Base-by-base conservation (phyloP, 1,140 invertebrate genomes). In the Acromyrmex charruanus region DNA sequence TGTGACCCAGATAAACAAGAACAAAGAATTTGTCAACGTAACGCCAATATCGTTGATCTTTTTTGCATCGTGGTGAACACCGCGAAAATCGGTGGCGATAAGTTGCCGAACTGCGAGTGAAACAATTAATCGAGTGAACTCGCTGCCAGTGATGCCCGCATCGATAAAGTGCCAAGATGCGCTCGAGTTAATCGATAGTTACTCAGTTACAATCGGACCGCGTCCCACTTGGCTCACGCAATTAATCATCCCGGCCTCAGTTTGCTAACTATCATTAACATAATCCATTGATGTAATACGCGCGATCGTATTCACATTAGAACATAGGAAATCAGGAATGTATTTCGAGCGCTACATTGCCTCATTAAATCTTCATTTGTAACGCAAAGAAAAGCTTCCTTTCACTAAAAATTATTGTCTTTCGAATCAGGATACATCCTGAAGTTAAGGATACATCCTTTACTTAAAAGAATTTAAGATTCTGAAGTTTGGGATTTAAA, bases 161-260 rank as follows among this genome's bases (percentile, higher is more conserved):
- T 91, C 87, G 77, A 89, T 89, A 90, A 90, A 90, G 77, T 87
- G 86, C n/a, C 51, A 69, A 75, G 61, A 88, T 86, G 87, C 87
- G 25, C 44, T 16, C 18, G 80, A 84, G 80, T 84, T 84, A 84
- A 84, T 84, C 80, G 55, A 84, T 84, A 84, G 80, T 84, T 84
- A 10, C 69, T 74, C 80, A 75, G 69, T 84, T 84, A 84, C 80
- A 84, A 74, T 84, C 80, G 80, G 80, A 84, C 80, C 69, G 71
- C 69, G 55, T 75, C 80, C 58, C 80, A 84, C 69, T 84, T 84
- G 80, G 39, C 71, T 63, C 80, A 75, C 44, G 69, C 58, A 84
- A 84, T 84, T 84, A 84, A 84, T 84, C 80, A 84, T 75, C 69
- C 53, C 39, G 55, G 25, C 28, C 55, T 75, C 69, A 84, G 80